Evolutionary conservation across 2,113 vertebrate species (phyloP), one percentile per base, ranked within the genome.

Genomic region (Oreotragus oreotragus): DNA sequence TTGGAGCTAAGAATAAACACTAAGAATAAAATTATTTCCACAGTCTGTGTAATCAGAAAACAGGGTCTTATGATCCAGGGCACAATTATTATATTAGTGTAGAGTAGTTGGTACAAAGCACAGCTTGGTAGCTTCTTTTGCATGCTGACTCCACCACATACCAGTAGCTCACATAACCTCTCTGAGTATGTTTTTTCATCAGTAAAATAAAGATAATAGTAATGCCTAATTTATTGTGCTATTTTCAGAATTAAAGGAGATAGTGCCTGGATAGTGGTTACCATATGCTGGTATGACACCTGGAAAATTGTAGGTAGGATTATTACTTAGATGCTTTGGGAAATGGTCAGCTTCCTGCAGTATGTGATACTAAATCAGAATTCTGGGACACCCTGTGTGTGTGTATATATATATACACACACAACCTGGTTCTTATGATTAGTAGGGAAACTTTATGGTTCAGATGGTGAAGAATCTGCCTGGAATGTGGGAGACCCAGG

Each of bases 21-120:
- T 73, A 97, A 90, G 73, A 97, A 97, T 96, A 96, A 98, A 98
- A 97, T 93, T 90, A 70, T 95, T 92, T 87, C 55, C 43, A 86
- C 55, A 94, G 60, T 80, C 90, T 95, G 39, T 43, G 23, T 93
- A 94, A 97, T 97, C 92, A 93, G 77, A 92, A 95, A 96, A 39
- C 85, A 94, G 33, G 66, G 66, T 33, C 84, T 92, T 53, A 30
- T 16, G 25, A 57, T 57, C 16, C 30, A 77, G 25, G 21, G 9
- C 17, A 7, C 96, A 86, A 96, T 98, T 97, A 97, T 47, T 60
- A n/a, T 17, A 90, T 91, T 90, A 84, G 73, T 15, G 2, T 30
- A 25, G 43, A 79, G 9, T 13, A 17, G 19, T 55, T 53, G 53
- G 8, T n/a, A 7, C 5, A 51, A 13, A 15, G 9, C 3, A 0